Percentiles rank a stretch among this genome's conserved stretches.
Conservation (phyloP, 1,140 invertebrate species). For the Monochamus saltuarius region DNA sequence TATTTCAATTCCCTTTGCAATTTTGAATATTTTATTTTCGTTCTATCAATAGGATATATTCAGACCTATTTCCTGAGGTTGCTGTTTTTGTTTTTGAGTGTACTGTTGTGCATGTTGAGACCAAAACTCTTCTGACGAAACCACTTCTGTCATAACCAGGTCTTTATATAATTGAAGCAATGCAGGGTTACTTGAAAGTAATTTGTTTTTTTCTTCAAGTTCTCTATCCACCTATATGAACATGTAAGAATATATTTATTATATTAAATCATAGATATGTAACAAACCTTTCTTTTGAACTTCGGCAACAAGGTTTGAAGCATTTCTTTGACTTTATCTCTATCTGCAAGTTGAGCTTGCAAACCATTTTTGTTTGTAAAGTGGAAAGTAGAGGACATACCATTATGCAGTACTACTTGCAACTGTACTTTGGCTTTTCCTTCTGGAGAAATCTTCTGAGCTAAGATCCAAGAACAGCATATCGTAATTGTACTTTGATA, state of each 20-base stretch:
- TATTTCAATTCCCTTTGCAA: too few relatives aligned
- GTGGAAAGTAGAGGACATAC: slow-evolving; percentile 94
- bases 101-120: slow-evolving; percentile 79
- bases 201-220: slow-evolving; percentile 83
- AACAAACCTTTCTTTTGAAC: slow-evolving; percentile 77
- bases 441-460: slow-evolving; percentile 97
- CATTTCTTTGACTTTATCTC: slow-evolving; percentile 92
- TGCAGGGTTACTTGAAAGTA: slow-evolving; percentile 81
- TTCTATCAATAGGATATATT: slow-evolving; percentile 55
- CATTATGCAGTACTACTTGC: slow-evolving; percentile 95
- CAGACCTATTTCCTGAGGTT: slow-evolving; percentile 80
- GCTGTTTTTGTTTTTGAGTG: slow-evolving; percentile 68
- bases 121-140: slow-evolving; percentile 97
- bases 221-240: slow-evolving; percentile 76
- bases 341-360: slow-evolving; percentile 81
- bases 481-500: neutral
- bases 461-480: slow-evolving; percentile 57
- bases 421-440: slow-evolving; percentile 98
- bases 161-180: slow-evolving; percentile 87
- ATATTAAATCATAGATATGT: slow-evolving; percentile 1
- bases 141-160: slow-evolving; percentile 90
- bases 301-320: slow-evolving; percentile 91
- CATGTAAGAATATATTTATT: neutral
- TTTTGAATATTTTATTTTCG: too few relatives aligned
- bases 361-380: slow-evolving; percentile 88